These are phyloP conservation scores for Sebastes nivosus DNA, from an alignment of 2,797 vertebrate genomes.

Conservation along the genomic window DNA sequence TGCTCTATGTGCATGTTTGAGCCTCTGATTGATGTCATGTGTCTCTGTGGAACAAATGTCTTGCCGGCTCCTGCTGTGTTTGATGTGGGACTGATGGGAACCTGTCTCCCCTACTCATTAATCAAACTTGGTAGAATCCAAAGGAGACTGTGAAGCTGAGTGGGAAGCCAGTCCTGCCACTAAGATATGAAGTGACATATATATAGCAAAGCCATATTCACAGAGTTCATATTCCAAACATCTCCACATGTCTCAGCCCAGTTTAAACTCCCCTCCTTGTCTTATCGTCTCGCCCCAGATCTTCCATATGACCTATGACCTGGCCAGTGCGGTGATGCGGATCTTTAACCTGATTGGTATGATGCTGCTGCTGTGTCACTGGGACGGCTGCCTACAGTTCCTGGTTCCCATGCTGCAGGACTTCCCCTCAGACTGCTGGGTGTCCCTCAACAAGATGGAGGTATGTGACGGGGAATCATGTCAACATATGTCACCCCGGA, in stretches of 20 bases:
- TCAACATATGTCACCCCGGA: background rate
- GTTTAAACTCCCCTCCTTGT: conserved; percentile 11
- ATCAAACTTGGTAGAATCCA: conserved; percentile 61
- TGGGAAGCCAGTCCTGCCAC: conserved; percentile 7
- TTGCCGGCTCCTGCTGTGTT: conserved; percentile 61
- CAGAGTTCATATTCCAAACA: background rate
- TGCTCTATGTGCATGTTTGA: conserved; percentile 34
- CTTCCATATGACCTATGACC: conserved; percentile 97
- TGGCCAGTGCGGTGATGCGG: conserved; percentile 95
- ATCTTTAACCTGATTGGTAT: conserved; percentile 96
- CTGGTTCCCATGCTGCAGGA: conserved; percentile 96
- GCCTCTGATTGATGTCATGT: conserved; percentile 68
- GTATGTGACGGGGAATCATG: conserved; percentile 69
- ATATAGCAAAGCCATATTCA: background rate
- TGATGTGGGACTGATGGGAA: conserved; percentile 56
- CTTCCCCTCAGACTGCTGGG: conserved; percentile 94
- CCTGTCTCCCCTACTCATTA: conserved; percentile 61
- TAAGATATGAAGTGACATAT: background rate
- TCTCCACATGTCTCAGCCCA: background rate
- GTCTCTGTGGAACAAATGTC: conserved; percentile 63
- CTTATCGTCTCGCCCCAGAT: conserved; percentile 80
- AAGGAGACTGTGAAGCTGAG: conserved; percentile 20
- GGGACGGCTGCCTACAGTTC: conserved; percentile 96
- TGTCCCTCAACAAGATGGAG: conserved; percentile 97
- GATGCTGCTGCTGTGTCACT: conserved; percentile 96